Conservation (phyloP, 2,797 vertebrate species). For the Pelobates cultripes region DNA sequence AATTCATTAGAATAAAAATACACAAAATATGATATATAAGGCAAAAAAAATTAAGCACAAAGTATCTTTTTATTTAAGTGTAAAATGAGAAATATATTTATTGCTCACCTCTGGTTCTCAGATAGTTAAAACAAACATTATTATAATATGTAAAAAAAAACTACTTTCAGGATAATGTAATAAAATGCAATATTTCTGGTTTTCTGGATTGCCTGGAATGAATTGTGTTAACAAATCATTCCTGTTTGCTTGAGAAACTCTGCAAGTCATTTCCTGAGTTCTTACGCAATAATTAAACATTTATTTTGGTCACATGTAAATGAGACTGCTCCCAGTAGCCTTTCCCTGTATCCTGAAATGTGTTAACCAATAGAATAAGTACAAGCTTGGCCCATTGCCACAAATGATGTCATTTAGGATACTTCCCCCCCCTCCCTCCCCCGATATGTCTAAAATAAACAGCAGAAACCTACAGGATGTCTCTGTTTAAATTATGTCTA, state of each 20-base stretch:
- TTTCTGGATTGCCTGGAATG: slow-evolving; percentile 9
- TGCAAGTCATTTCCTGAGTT: slow-evolving; percentile 40
- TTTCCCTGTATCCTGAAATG: background rate
- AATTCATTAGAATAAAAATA: no score
- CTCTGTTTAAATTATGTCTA: no score
- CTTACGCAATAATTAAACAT: slow-evolving; percentile 23
- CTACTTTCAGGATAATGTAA: background rate
- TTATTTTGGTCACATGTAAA: background rate
- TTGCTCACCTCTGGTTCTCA: no score
- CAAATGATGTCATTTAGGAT: no score
- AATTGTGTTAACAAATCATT: background rate
- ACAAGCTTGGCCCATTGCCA: no score
- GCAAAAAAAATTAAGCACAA: no score
- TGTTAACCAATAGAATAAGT: background rate
- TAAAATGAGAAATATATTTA: no score
- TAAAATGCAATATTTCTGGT: slow-evolving; percentile 17
- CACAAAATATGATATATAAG: no score
- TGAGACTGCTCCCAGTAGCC: background rate
- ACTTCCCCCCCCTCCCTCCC: no score
- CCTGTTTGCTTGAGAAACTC: slow-evolving; percentile 3
- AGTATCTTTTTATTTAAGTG: no score
- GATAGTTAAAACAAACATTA: background rate
- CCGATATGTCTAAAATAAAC: no score
- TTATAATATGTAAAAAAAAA: background rate
- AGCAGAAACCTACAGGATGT: no score